Evolutionary conservation across 2,797 vertebrate species (phyloP), one percentile per base, ranked within the genome.

Genomic region (Taenioides sp.): DNA sequence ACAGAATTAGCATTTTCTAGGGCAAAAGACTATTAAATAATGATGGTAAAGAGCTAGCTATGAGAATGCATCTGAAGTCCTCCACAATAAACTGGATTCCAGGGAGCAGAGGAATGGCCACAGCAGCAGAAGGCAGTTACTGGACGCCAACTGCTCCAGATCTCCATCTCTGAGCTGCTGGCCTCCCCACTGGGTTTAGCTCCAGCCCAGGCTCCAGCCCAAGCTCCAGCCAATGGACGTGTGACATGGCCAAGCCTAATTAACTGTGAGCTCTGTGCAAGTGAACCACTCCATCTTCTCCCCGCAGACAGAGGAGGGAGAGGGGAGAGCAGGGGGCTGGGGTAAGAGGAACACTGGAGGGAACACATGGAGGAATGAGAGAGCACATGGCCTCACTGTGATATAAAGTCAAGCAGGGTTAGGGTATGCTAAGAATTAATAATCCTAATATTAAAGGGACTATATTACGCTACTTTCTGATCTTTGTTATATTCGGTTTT

Each of bases 171-270:
- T 50, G 85, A 7, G 34, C 34, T 78, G 87, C 77, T 81, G 65
- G 78, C 81, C 77, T 86, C 82, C 90, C 87, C 80, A 86, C 90
- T 78, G 87, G 77, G 77, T 81, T 86, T 70, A 79, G 79, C 83
- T 77, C 76, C 75, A 86, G 78, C 78, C 86, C 40, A 43, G 80
- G 31, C 31, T 31, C 31, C 34, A 34, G 34, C 34, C 34, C 84
- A 74, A 78, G 81, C 87, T 90, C 76, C 74, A 76, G 83, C 81
- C 72, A n/a, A 78, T 78, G 77, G 72, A 81, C 70, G 82, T 87
- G 89, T 83, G 90, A 92, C 86, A 84, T 84, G 87, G 86, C 88
- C 86, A 81, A 84, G 88, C 80, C 88, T 90, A 92, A 90, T 90
- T 91, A 92, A 90, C 83, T 84, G 80, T 87, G 90, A 92, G 84